Conservation (phyloP, 2,888 invertebrate species). For the Troides aeacus region DNA sequence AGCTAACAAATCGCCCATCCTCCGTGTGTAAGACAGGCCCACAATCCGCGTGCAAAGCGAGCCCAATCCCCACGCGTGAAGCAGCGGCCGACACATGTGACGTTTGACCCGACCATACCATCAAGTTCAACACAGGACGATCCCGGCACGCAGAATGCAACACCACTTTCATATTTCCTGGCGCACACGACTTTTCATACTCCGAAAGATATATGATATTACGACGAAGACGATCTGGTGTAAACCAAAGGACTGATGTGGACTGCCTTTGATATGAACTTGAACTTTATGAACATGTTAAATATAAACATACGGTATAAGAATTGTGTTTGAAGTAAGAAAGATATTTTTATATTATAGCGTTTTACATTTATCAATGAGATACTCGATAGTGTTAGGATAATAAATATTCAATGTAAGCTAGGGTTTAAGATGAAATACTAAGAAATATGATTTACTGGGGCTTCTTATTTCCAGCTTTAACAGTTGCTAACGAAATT, state of each 20-base stretch:
- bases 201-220: slow-evolving; percentile 62
- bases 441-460: too few species aligned
- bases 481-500: too few species aligned
- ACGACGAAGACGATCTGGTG: slow-evolving; percentile 70
- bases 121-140: slow-evolving; percentile 35
- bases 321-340: slow-evolving; percentile 16
- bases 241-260: slow-evolving; percentile 50
- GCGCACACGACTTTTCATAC: slow-evolving; percentile 48
- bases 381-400: background rate
- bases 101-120: slow-evolving; percentile 38
- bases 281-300: slow-evolving; percentile 6
- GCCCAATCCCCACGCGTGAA: slow-evolving; percentile 43
- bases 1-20: slow-evolving; percentile 63
- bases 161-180: slow-evolving; percentile 48
- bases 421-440: background rate
- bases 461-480: too few species aligned
- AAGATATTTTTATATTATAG: slow-evolving; percentile 28
- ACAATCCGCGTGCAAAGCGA: slow-evolving; percentile 44
- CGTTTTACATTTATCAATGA: slow-evolving; percentile 20
- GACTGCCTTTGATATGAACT: slow-evolving; percentile 13
- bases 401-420: background rate
- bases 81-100: slow-evolving; percentile 39
- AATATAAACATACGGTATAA: background rate
- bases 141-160: slow-evolving; percentile 33
- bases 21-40: slow-evolving; percentile 46